These are phyloP conservation scores for Cephus rjabovi DNA, from an alignment of 2,888 invertebrate species.

Conservation along the genomic window DNA sequence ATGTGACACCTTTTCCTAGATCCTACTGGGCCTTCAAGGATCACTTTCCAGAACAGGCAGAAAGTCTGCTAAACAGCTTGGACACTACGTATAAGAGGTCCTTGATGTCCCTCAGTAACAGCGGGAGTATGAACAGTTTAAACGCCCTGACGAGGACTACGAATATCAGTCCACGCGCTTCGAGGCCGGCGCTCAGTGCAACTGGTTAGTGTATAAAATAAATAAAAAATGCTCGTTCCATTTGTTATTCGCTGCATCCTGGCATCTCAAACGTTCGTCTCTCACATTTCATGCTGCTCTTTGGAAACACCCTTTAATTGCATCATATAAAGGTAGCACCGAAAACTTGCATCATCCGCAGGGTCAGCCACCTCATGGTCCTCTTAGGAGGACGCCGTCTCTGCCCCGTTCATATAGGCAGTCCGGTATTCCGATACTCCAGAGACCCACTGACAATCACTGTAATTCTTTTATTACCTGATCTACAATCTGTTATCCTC, in stretches of 20 bases:
- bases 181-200: slow-evolving; percentile 64
- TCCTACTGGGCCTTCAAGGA: slow-evolving; percentile 92
- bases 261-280: slow-evolving; percentile 17
- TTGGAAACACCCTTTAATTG: slow-evolving; percentile 27
- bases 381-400: slow-evolving; percentile 71
- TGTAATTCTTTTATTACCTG: slow-evolving; percentile 52
- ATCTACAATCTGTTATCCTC: slow-evolving; percentile 25
- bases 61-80: slow-evolving; percentile 82
- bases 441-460: slow-evolving; percentile 64
- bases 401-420: slow-evolving; percentile 73
- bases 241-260: neutral
- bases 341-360: slow-evolving; percentile 70
- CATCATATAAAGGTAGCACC: slow-evolving; percentile 69
- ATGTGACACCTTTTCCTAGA: slow-evolving; percentile 66
- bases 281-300: slow-evolving; percentile 60
- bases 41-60: slow-evolving; percentile 92
- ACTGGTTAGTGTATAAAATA: slow-evolving; percentile 58
- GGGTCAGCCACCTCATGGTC: slow-evolving; percentile 61
- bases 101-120: slow-evolving; percentile 72
- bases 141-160: slow-evolving; percentile 64
- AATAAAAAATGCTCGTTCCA: no score
- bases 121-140: slow-evolving; percentile 70
- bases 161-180: slow-evolving; percentile 62
- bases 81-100: slow-evolving; percentile 82
- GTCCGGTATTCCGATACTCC: slow-evolving; percentile 73